Conservation (phyloP, 2,888 invertebrate species). For the Hyposoter didymator region DNA sequence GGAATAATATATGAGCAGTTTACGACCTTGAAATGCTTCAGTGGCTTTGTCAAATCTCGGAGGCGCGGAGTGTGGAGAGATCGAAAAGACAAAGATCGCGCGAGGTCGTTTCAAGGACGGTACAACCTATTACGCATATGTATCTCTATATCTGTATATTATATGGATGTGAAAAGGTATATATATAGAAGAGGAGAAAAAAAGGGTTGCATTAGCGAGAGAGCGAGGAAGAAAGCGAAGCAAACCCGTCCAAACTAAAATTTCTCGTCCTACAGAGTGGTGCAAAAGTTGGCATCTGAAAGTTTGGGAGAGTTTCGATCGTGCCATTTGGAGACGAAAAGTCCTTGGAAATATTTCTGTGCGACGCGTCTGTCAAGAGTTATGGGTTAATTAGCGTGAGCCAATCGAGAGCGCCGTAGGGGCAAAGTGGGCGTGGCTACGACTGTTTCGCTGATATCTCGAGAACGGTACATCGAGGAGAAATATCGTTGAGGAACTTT, state of each 20-base stretch:
- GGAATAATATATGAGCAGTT: constrained; percentile 5
- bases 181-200: constrained; percentile 7
- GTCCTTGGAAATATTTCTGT: background rate
- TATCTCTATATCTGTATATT: background rate
- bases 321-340: background rate
- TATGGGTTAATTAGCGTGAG: background rate
- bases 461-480: background rate
- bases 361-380: background rate
- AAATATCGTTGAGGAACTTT: background rate
- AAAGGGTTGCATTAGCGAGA: constrained; percentile 51
- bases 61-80: constrained; percentile 34
- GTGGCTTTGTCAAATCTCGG: constrained; percentile 56
- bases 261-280: constrained; percentile 4
- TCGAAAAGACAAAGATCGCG: constrained; percentile 57
- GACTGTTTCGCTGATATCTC: background rate
- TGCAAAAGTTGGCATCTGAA: background rate
- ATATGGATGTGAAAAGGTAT: background rate
- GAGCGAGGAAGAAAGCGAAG: constrained; percentile 13
- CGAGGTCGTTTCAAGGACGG: constrained; percentile 65
- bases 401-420: background rate
- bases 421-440: background rate
- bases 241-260: constrained; percentile 19
- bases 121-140: constrained; percentile 45
- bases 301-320: background rate
- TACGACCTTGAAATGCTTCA: constrained; percentile 34